phyloP scores from a whole-genome alignment of 2,113 vertebrate species.

The Scopus umbretta region DNA sequence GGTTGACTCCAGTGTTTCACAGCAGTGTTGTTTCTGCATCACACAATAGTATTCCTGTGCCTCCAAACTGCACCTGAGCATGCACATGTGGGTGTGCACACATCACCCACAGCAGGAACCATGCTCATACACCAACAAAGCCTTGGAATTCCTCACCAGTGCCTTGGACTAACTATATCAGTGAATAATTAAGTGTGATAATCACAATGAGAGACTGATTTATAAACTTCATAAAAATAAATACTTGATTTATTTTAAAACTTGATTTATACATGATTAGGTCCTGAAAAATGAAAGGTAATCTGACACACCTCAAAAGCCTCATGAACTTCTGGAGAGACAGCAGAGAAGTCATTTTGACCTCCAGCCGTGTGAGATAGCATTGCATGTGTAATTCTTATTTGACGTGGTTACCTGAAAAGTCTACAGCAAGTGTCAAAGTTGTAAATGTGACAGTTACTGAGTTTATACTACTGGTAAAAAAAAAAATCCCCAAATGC shows the following conservation, averaged over 20 bases:
- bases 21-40: background rate
- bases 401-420: background rate
- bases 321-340: background rate
- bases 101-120: background rate
- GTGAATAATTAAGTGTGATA: background rate
- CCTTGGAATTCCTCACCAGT: background rate
- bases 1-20: background rate
- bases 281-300: background rate
- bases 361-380: background rate
- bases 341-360: background rate
- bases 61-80: background rate
- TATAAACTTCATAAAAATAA: background rate
- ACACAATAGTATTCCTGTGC: background rate
- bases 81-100: rapidly evolving
- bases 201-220: background rate
- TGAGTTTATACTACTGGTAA: background rate
- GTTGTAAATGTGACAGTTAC: background rate
- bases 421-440: background rate
- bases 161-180: background rate
- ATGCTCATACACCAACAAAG: background rate
- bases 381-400: background rate
- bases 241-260: background rate
- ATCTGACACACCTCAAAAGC: background rate
- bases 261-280: background rate
- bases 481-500: background rate